Base-by-base conservation (phyloP, 2,888 invertebrate genomes). In the Patella depressa region DNA sequence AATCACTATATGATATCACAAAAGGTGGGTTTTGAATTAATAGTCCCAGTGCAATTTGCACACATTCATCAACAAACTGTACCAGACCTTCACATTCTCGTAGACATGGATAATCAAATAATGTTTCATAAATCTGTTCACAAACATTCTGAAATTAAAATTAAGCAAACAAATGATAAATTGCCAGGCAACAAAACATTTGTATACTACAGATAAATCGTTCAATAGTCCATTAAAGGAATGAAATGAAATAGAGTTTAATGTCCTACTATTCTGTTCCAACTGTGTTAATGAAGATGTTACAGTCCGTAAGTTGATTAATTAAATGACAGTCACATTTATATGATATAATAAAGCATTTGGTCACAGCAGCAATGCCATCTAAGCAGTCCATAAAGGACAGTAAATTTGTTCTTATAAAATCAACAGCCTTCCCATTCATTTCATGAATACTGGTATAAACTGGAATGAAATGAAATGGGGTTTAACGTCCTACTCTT, bases 21-120 rank as follows among this genome's bases (percentile, higher is more conserved):
- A 86, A 88, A 2, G 88, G 85, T 77, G 84, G 89, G 74, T 85
- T 94, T 90, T 96, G 96, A 88, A 96, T 95, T 76, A 95, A 94
- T 88, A 97, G 93, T 81, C 94, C 94, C 98, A 98, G 98, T 4
- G 97, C 96, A n/a, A 96, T 93, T 79, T 95, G 94, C 70, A 97
- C 96, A 80, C 96, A 95, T 69, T 95, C 95, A 54, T 95, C 93
- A 75, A 96, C 95, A 91, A 96, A 97, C 85, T 95, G 94, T 87
- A 95, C 94, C 78, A 98, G 93, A 53, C 95, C 95, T 1, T 93
- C 93, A 90, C 97, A 97, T 0, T 94, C 93, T 84, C 95, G 95
- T 87, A 98, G 93, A 90, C 96, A 96, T 55, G 97, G 96, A 92
- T 98, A 98, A 93, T 98, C 98, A 89, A 96, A 96, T 24, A 98